A percentile compares a stretch with the other conserved stretches of the same genome.
Conservation (phyloP, 2,797 vertebrate species). For the Toxotes lorentzi region DNA sequence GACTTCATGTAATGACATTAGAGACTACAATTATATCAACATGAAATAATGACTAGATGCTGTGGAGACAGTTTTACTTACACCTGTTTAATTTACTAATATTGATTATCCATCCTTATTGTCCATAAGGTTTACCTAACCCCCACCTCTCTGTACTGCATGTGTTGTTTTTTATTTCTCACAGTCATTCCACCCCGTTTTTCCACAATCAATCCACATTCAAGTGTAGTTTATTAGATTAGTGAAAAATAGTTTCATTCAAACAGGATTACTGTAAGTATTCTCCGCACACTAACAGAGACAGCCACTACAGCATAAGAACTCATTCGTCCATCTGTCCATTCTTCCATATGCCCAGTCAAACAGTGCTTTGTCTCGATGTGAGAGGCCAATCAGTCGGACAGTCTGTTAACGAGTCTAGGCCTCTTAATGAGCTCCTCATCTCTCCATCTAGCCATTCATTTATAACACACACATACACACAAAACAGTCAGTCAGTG, state of each 20-base stretch:
- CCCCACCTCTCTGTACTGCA: neutral
- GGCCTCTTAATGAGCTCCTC: constrained; percentile 71
- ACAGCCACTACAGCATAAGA: constrained; percentile 34
- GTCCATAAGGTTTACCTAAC: neutral
- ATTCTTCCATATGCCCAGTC: constrained; percentile 52
- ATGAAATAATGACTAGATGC: neutral
- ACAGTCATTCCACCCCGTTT: neutral
- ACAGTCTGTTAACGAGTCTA: constrained; percentile 54
- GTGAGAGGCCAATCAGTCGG: constrained; percentile 51
- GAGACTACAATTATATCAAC: neutral
- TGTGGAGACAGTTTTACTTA: neutral
- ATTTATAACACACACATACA: constrained; percentile 35
- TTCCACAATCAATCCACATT: neutral
- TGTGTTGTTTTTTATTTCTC: no score
- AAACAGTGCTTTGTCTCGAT: constrained; percentile 69
- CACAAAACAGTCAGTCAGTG: constrained; percentile 37
- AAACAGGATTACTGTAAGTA: constrained; percentile 12
- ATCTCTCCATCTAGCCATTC: constrained; percentile 47
- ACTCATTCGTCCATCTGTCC: constrained; percentile 47
- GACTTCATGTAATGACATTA: constrained; percentile 32
- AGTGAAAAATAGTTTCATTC: constrained; percentile 17
- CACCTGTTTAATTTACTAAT: neutral
- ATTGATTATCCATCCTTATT: neutral
- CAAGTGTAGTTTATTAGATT: constrained; percentile 12
- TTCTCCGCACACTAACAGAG: constrained; percentile 21